Evolutionary conservation across 2,888 invertebrate species (phyloP).

Genomic region (Pachymerium ferrugineum): DNA sequence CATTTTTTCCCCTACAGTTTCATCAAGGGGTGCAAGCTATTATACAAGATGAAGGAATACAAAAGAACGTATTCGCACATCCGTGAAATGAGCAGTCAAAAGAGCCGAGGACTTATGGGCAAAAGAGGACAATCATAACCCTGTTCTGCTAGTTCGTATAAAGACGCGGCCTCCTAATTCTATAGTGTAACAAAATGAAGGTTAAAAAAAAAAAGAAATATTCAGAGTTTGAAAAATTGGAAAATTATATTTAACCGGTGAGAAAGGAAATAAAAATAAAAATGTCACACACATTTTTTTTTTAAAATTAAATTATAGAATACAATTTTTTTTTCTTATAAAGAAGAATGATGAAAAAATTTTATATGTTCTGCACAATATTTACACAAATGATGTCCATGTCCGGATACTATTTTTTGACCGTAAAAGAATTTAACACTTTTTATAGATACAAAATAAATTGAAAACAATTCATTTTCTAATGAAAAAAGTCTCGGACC

Average conservation of each 20-base stretch:
- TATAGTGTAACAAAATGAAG: no score
- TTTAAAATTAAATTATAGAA: not conserved
- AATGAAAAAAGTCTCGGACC: not conserved
- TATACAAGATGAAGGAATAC: constrained; percentile 13
- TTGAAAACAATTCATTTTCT: not conserved
- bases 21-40: constrained; percentile 13
- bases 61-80: constrained; percentile 13
- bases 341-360: not conserved
- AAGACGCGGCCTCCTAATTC: no score
- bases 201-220: not conserved
- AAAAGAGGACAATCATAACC: not conserved
- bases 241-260: not conserved
- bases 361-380: constrained; percentile 5
- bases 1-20: not conserved
- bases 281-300: not conserved
- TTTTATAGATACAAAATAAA: no score
- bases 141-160: not conserved
- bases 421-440: no score
- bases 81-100: constrained; percentile 13
- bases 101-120: not conserved
- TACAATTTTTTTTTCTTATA: not conserved
- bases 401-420: no score
- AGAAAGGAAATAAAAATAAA: not conserved
- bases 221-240: not conserved
- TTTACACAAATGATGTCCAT: constrained; percentile 9